Evolutionary conservation across 2,797 vertebrate species (phyloP), one percentile per base, ranked within the genome.

Genomic region (Molothrus aeneus): DNA sequence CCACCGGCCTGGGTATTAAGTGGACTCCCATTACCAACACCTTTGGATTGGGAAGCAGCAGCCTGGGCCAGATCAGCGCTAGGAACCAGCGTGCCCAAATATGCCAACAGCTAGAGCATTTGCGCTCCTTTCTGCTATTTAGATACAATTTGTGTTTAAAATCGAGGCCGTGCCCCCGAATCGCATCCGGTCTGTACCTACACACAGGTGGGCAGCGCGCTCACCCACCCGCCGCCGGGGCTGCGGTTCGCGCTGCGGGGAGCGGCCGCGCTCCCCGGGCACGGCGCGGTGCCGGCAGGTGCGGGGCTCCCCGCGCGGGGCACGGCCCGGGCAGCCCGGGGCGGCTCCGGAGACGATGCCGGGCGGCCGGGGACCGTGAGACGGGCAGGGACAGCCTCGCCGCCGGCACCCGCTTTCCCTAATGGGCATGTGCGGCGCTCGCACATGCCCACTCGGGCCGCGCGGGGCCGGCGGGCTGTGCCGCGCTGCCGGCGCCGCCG

Each of bases 371-470:
- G 28, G 42, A 43, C 28, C 2, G 14, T 28, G 24, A 38, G 2
- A 15, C 45, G 60, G 15, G 22, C 63, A 71, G 31, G 54, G 40
- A 59, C 43, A 88, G 11, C 69, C 77, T 1, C 53, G 42, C 80
- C 47, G 68, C 61, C n/a, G 66, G 66, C 56, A 18, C 81, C 63
- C 42, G 28, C 50, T 36, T n/a, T 68, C 57, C 80, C 31, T 57
- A 92, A 80, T 74, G 92, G 94, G 96, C 96, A 96, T 97, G 96
- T 96, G 95, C 96, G 57, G 66, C 40, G 68, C 64, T 74, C 61
- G 95, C 96, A 96, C 95, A 96, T 94, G 95, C 96, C 95, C 96
- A 93, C 66, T 94, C 60, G 56, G 69, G 81, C 87, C 16, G 64
- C 63, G 50, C 40, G 77, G 80, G 54, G 82, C 57, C 19, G 63